Conservation (phyloP, 1,140 invertebrate genomes). For the Drosophila ficusphila region DNA sequence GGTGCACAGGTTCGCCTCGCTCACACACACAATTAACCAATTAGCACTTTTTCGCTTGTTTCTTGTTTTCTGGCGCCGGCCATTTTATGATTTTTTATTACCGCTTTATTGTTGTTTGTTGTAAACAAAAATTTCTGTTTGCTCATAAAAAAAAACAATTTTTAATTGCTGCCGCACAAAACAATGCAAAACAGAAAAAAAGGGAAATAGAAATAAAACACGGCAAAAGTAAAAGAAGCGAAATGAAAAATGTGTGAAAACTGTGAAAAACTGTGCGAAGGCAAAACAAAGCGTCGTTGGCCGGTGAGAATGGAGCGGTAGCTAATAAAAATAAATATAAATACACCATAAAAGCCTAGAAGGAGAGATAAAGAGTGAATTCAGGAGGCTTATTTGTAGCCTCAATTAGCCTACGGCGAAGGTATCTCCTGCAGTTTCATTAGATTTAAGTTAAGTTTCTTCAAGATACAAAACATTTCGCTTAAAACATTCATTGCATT, state of each 20-base stretch:
- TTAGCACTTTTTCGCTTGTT: slow-evolving; percentile 49
- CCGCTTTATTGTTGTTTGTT: slow-evolving; percentile 49
- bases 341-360: slow-evolving; percentile 24
- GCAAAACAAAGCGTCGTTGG: not conserved
- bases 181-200: slow-evolving; percentile 13
- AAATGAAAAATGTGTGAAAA: slow-evolving; percentile 42
- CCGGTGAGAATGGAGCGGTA: not conserved
- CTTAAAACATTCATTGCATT: too few relatives aligned
- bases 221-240: slow-evolving; percentile 10
- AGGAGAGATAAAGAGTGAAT: not conserved
- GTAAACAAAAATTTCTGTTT: slow-evolving; percentile 41
- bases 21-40: slow-evolving; percentile 47
- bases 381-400: slow-evolving; percentile 26
- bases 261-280: slow-evolving; percentile 26
- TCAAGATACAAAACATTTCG: too few relatives aligned
- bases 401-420: slow-evolving; percentile 32
- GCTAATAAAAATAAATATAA: slow-evolving; percentile 47
- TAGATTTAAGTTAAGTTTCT: not conserved
- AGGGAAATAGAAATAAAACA: slow-evolving; percentile 4
- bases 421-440: not conserved
- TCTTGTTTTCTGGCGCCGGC: slow-evolving; percentile 28
- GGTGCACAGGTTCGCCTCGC: slow-evolving; percentile 2
- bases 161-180: slow-evolving; percentile 43
- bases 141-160: slow-evolving; percentile 47
- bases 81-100: slow-evolving; percentile 37